A percentile compares a stretch with the other conserved stretches of the same genome.
phyloP scores from a whole-genome alignment of 2,797 vertebrate genomes.

The Xerus rutilus region DNA sequence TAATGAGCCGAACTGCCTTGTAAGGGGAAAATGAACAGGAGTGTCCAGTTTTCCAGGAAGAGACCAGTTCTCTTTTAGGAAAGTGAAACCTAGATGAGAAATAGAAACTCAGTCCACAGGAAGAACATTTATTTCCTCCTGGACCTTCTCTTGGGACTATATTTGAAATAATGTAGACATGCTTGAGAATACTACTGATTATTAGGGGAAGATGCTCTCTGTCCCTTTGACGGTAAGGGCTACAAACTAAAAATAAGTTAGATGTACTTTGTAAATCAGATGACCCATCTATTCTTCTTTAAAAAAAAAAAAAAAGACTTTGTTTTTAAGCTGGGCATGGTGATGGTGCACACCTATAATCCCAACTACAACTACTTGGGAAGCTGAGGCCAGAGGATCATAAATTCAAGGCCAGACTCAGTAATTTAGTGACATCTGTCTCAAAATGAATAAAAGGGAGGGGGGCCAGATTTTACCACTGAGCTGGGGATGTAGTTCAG shows the following conservation, averaged over 20 bases:
- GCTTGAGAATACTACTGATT: not conserved
- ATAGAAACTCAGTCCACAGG: not conserved
- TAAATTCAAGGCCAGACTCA: too few relatives aligned
- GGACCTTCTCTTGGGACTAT: not conserved
- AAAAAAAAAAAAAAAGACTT: not conserved
- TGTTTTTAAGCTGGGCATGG: too few relatives aligned
- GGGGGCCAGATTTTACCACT: too few relatives aligned
- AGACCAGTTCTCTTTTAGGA: constrained; percentile 7
- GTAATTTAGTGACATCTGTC: too few relatives aligned
- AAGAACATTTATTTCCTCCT: not conserved
- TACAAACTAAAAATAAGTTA: not conserved
- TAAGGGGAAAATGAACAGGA: not conserved
- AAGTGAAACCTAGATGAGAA: constrained; percentile 66
- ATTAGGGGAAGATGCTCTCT: not conserved
- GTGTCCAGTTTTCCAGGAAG: not conserved
- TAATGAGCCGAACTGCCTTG: not conserved
- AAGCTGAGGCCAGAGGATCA: too few relatives aligned
- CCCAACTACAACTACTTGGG: too few relatives aligned
- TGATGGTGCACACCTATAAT: too few relatives aligned
- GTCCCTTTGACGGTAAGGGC: not conserved
- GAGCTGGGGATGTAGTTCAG: too few relatives aligned
- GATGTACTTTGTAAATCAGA: not conserved
- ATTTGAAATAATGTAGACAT: not conserved
- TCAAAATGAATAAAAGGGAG: too few relatives aligned
- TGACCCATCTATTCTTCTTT: not conserved